Percentiles rank a stretch among this genome's conserved stretches.
These are phyloP conservation scores for Meiosimyza platycephala DNA, from an alignment of 2,888 invertebrate species.

Conservation along the genomic window DNA sequence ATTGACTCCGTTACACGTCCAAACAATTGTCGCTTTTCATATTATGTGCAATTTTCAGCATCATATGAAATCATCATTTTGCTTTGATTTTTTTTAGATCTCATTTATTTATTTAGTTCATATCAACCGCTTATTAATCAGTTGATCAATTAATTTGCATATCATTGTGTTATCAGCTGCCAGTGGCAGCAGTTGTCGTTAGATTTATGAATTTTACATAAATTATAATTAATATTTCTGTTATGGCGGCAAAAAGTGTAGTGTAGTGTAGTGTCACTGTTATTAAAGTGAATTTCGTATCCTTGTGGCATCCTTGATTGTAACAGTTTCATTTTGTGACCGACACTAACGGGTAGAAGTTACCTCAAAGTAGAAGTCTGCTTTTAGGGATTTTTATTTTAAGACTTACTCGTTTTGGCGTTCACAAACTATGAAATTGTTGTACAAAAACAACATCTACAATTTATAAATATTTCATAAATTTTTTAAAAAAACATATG, in stretches of 20 bases:
- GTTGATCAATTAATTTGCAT: constrained; percentile 56
- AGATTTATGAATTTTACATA: neutral
- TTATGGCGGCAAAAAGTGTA: too few relatives aligned
- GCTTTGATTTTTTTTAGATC: neutral
- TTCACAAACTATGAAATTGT: constrained; percentile 68
- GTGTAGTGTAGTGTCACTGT: too few relatives aligned
- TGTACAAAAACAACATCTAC: constrained; percentile 51
- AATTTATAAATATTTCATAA: neutral
- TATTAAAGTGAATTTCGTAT: too few relatives aligned
- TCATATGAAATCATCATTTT: neutral
- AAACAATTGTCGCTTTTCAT: constrained; percentile 31
- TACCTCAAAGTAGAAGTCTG: constrained; percentile 33
- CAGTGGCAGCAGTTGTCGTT: constrained; percentile 38
- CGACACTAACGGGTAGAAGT: constrained; percentile 68
- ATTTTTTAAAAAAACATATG: too few relatives aligned
- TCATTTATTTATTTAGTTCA: constrained; percentile 10
- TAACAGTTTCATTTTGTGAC: constrained; percentile 68
- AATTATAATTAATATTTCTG: neutral
- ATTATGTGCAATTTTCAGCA: neutral
- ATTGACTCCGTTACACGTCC: constrained; percentile 17
- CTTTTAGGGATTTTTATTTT: constrained; percentile 36
- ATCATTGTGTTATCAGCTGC: constrained; percentile 63
- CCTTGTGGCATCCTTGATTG: constrained; percentile 40
- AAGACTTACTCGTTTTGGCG: constrained; percentile 67
- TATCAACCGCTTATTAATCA: constrained; percentile 58